Base-by-base conservation (phyloP, 2,888 invertebrate genomes). In the Bhutanitis thaidina region DNA sequence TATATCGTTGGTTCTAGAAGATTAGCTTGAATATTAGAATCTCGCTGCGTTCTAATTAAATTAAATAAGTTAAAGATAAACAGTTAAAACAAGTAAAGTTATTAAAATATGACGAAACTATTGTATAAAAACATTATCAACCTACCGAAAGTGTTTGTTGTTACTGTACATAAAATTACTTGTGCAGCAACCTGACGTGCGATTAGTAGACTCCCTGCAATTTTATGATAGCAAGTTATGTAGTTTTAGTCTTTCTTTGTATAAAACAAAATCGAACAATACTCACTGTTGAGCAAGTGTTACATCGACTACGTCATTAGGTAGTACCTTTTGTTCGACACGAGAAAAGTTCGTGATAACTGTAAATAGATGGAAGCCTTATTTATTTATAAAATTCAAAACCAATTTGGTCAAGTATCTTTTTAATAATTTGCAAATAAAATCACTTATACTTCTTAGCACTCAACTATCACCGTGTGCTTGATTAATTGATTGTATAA, bases 1-100 rank as follows among this genome's bases (percentile, higher is more conserved):
- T 38, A 43, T 27, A 43, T 43, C 1, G 49, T 44, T 30, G 41
- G 39, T 4, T 43, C 49, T 32, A 32, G 45, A 12, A 57, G 49
- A 48, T 58, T 54, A n/a, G 55, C 53, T 51, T 62, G 60, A 10
- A 56, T 34, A 34, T 49, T 54, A 7, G 49, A 53, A 32, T 59
- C 57, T 20, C 53, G 56, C 14, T 55, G 50, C 7, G 39, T 51
- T 41, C 47, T 59, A 43, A 16, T 34, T 10, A 4, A 43, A 34
- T n/a, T 13, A 32, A 25, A 4, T 14, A 20, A n/a, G n/a, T n/a
- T n/a, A n/a, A n/a, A n/a, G n/a, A n/a, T n/a, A n/a, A n/a, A n/a
- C n/a, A n/a, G n/a, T n/a, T n/a, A n/a, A n/a, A 12, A 38, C n/a
- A 15, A 13, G 14, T 14, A 7, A 27, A 14, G 10, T 20, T 14